Conservation (phyloP, 1,140 invertebrate genomes). For the Drosophila watanabei region DNA sequence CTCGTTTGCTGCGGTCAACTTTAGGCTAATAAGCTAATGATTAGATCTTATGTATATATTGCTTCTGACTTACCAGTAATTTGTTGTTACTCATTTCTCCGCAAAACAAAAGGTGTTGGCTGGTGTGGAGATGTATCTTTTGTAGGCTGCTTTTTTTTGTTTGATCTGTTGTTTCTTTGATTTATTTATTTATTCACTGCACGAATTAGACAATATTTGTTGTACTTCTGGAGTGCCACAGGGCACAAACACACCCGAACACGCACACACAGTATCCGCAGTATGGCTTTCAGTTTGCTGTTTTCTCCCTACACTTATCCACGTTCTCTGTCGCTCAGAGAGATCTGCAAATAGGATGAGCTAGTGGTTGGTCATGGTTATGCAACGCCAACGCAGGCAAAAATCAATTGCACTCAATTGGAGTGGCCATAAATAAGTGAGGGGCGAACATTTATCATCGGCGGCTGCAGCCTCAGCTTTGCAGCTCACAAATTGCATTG, state of each 20-base stretch:
- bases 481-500: conserved; percentile 64
- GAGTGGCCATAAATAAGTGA: conserved; percentile 76
- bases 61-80: conserved; percentile 69
- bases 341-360: conserved; percentile 61
- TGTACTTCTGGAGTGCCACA: conserved; percentile 54
- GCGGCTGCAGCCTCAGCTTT: conserved; percentile 18
- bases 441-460: conserved; percentile 72
- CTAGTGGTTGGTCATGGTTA: conserved; percentile 49
- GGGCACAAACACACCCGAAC: conserved; percentile 34
- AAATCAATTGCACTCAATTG: conserved; percentile 83
- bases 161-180: conserved; percentile 10
- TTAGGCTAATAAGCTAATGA: conserved; percentile 21
- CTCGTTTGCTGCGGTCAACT: conserved; percentile 38
- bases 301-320: conserved; percentile 37
- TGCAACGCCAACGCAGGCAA: conserved; percentile 78
- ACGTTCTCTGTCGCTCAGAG: conserved; percentile 35
- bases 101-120: conserved; percentile 67
- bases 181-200: conserved; percentile 54
- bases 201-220: conserved; percentile 49
- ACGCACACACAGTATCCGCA: conserved; percentile 48
- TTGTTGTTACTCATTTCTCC: conserved; percentile 82
- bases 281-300: conserved; percentile 44
- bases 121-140: conserved; percentile 25
- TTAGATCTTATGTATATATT: conserved; percentile 3
- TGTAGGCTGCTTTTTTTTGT: conserved; percentile 3